These are phyloP conservation scores for Argyresthia goedartella DNA, from an alignment of 2,888 invertebrate species.

Conservation along the genomic window DNA sequence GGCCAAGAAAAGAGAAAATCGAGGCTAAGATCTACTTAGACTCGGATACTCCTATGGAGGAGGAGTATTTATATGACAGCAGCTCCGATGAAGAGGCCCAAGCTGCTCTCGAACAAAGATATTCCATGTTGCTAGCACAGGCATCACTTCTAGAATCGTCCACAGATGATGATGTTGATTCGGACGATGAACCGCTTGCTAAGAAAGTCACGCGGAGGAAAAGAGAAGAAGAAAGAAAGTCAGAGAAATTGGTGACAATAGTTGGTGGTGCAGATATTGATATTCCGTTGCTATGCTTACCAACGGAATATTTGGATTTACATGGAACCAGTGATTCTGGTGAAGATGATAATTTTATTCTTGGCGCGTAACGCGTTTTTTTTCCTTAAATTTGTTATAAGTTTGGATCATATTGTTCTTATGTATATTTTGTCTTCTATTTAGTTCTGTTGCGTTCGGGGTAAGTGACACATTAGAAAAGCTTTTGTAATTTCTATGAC, in stretches of 20 bases:
- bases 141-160: background rate
- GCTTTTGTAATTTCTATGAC: too few species aligned
- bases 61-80: slow-evolving; percentile 16
- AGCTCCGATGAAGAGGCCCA: slow-evolving; percentile 4
- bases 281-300: too few species aligned
- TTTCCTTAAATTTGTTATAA: too few species aligned
- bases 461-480: too few species aligned
- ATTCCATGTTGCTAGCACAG: background rate
- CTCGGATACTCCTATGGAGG: slow-evolving; percentile 23
- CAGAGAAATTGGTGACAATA: background rate
- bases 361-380: too few species aligned
- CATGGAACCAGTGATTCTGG: too few species aligned
- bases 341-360: too few species aligned
- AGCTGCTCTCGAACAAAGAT: background rate
- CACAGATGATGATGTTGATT: background rate
- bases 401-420: too few species aligned
- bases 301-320: too few species aligned
- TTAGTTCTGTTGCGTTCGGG: too few species aligned
- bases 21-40: slow-evolving; percentile 21
- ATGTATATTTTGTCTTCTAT: too few species aligned
- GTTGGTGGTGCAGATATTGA: too few species aligned
- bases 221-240: slow-evolving; percentile 20
- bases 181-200: slow-evolving; percentile 2
- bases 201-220: background rate
- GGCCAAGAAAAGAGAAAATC: slow-evolving; percentile 7